Base-by-base conservation (phyloP, 2,113 vertebrate species). In the Pelobates fuscus region DNA sequence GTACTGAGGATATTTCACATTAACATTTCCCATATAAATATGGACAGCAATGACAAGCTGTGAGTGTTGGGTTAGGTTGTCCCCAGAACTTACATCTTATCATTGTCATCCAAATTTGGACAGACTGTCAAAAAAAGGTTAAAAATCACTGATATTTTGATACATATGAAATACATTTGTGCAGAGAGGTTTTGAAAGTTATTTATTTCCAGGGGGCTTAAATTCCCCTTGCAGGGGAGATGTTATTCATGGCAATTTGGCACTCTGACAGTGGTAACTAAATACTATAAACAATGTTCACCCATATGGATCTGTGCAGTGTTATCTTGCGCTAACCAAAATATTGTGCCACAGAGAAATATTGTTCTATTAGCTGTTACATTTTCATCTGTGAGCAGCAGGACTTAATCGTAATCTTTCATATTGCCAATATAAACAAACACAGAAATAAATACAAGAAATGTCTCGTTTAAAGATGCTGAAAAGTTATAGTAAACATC, bases 371-470 rank as follows among this genome's bases (percentile, higher is more conserved):
- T 76, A 43, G 57, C 72, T 76, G 29, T 25, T 43, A 60, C 64
- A 67, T 37, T 44, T 67, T 60, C 30, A 58, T 67, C 57, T 60
- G 63, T 60, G 72, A 76, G 54, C 72, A 76, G 72, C 72, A 76
- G 66, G 72, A 67, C 57, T 67, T 66, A 57, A 74, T 74, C 71
- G 65, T 67, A 75, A 76, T 76, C 32, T 59, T 76, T 67, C 66
- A 76, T 60, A 76, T 58, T 67, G 72, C 72, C 63, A 76, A 46
- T 67, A 76, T 67, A 76, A 76, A 76, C 72, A 76, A 66, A 65
- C 24, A 59, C 64, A 41, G 58, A 76, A 76, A 76, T 76, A 76
- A 67, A 76, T 76, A 76, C 54, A 76, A 17, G 63, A 76, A 65
- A 76, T 67, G 66, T 32, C 54, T 67, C 67, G 72, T 76, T 67